Conservation (phyloP, 2,888 invertebrate genomes). For the Steinernema hermaphroditum region DNA sequence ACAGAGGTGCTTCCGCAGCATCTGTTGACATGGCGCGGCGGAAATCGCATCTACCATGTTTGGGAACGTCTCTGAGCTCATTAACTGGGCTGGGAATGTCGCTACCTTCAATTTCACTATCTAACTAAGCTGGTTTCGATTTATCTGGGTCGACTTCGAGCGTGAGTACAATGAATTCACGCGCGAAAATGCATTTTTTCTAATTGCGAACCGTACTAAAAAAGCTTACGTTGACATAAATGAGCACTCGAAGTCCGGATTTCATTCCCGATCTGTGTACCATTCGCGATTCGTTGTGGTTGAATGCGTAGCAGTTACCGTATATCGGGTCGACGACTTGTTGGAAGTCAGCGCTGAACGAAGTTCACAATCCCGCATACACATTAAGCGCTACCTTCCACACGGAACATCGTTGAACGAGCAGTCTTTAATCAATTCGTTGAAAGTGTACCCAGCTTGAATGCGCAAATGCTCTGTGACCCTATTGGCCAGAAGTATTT, state of each 20-base stretch:
- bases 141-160: too few species aligned
- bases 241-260: slow-evolving; percentile 29
- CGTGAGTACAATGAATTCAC: too few species aligned
- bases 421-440: slow-evolving; percentile 33
- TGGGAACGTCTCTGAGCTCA: too few species aligned
- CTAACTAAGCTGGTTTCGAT: too few species aligned
- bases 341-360: slow-evolving; percentile 30
- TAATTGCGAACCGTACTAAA: background rate
- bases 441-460: slow-evolving; percentile 31
- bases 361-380: background rate
- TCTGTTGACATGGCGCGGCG: too few species aligned
- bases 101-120: too few species aligned
- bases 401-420: slow-evolving; percentile 35
- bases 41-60: too few species aligned
- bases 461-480: slow-evolving; percentile 13
- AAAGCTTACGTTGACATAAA: background rate
- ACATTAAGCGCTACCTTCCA: background rate
- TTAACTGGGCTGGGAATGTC: too few species aligned
- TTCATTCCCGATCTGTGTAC: slow-evolving; percentile 34
- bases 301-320: slow-evolving; percentile 39
- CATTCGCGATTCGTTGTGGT: slow-evolving; percentile 17
- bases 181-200: too few species aligned
- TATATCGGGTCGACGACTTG: slow-evolving; percentile 33
- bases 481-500: slow-evolving; percentile 24
- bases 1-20: too few species aligned